Base-by-base conservation (phyloP, 2,888 invertebrate species). In the Ophion ventricosus region DNA sequence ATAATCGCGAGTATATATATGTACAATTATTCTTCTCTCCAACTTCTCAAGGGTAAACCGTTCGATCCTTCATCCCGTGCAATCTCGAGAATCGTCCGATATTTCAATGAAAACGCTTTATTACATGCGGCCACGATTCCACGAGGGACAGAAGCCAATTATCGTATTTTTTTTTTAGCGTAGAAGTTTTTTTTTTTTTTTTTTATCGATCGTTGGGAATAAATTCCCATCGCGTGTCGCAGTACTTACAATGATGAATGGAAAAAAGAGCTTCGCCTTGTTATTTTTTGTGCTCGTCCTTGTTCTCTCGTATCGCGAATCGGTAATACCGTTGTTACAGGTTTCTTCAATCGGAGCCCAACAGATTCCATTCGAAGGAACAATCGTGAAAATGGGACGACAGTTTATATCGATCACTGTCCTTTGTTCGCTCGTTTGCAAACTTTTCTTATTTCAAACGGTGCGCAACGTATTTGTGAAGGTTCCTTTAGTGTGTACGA, bases 21-120 rank as follows among this genome's bases (percentile, higher is more conserved):
- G 35, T 35, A 4, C 7, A 35, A 35, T 35, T 25, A 73, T 61
- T 80, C 66, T 73, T 61, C 2, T 26, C 25, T 61, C 64, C 11
- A 56, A 23, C 2, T 64, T 73, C 54, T 40, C 26, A 14, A 23
- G 61, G 29, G 49, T 59, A 49, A 57, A 23, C 40, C 56, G 40
- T 14, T 20, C 40, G 29, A 72, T 67, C 73, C 67, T 61, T 77
- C 66, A 61, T 80, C 80, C 43, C 54, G 54, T 26, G 66, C 56
- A 66, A 67, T 77, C 59, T 73, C 79, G 14, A 17, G 11, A 7
- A 73, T 61, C 61, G 57, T 73, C 80, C 69, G 63, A 80, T 77
- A 80, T 80, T 83, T 69, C 73, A 64, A 77, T 73, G 63, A 74
- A 69, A 83, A 80, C 61, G 43, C 49, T 67, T 74, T 56, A 77